These are phyloP conservation scores for Protonemura montana DNA, from an alignment of 2,888 invertebrate genomes.

Conservation along the genomic window DNA sequence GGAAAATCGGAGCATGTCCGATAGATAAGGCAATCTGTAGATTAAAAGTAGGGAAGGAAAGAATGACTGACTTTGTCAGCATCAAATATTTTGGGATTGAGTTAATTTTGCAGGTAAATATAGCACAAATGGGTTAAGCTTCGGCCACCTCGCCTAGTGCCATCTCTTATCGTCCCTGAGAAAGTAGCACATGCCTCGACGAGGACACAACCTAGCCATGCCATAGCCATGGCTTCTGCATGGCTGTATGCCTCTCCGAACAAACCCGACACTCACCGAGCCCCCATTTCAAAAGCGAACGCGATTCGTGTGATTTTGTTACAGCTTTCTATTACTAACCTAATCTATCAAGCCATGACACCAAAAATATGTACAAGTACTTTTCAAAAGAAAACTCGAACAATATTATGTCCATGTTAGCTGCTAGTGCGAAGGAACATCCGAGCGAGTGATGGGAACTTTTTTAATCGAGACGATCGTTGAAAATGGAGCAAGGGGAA, in stretches of 20 bases:
- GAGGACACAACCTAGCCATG: background rate
- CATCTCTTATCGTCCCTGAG: slow-evolving; percentile 36
- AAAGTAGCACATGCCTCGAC: slow-evolving; percentile 34
- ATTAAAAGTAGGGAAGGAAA: no score
- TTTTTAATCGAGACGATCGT: background rate
- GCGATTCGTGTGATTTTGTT: slow-evolving; percentile 33
- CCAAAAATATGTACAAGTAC: slow-evolving; percentile 37
- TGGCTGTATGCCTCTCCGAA: background rate
- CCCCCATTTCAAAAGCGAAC: slow-evolving; percentile 40
- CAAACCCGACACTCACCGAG: slow-evolving; percentile 26
- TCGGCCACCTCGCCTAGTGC: slow-evolving; percentile 23
- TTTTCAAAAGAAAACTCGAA: slow-evolving; percentile 30
- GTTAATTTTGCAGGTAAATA: background rate
- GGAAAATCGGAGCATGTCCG: background rate
- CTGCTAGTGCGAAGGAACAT: background rate
- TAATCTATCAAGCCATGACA: slow-evolving; percentile 40
- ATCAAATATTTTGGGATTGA: background rate
- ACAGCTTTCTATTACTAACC: slow-evolving; percentile 39
- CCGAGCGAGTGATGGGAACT: background rate
- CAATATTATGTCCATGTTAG: slow-evolving; percentile 15
- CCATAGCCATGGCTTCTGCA: background rate
- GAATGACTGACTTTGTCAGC: background rate
- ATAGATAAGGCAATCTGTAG: background rate
- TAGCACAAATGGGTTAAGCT: background rate
- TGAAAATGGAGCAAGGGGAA: background rate